Evolutionary conservation across 1,140 invertebrate species (phyloP).

Genomic region (Phthorimaea operculella): DNA sequence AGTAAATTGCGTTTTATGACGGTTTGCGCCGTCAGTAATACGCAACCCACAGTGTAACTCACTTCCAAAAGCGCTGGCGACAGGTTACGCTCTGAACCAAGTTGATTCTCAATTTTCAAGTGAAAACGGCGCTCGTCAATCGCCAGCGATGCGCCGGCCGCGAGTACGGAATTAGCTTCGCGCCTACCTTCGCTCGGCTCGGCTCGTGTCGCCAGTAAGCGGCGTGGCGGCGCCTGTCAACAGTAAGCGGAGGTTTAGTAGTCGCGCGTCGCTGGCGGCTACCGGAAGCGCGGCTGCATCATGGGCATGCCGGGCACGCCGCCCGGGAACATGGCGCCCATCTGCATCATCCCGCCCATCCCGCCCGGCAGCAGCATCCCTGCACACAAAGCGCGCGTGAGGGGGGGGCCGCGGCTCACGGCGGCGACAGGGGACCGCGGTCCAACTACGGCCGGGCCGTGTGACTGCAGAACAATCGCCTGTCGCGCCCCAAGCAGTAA

Average conservation of each 20-base stretch:
- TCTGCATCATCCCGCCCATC: slow-evolving; percentile 40
- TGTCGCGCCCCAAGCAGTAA: slow-evolving; percentile 25
- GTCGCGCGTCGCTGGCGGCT: slow-evolving; percentile 20
- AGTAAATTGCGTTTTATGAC: too few relatives aligned
- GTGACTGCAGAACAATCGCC: slow-evolving; percentile 53
- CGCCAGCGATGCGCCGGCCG: too few relatives aligned
- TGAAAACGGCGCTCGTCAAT: too few relatives aligned
- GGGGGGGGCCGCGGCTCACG: slow-evolving; percentile 9
- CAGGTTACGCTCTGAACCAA: too few relatives aligned
- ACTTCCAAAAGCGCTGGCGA: too few relatives aligned
- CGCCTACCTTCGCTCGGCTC: slow-evolving; percentile 29
- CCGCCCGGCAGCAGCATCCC: slow-evolving; percentile 56
- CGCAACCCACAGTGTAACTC: too few relatives aligned
- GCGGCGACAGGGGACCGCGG: slow-evolving; percentile 31
- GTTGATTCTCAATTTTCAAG: too few relatives aligned
- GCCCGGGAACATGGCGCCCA: slow-evolving; percentile 54
- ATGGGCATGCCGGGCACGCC: slow-evolving; percentile 41
- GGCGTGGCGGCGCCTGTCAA: slow-evolving; percentile 5
- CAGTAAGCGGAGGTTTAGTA: neutral
- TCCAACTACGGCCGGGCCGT: slow-evolving; percentile 49
- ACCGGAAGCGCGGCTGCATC: slow-evolving; percentile 58
- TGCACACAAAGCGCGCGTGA: slow-evolving; percentile 34
- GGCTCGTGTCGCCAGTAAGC: neutral
- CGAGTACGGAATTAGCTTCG: slow-evolving; percentile 6
- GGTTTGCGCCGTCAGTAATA: too few relatives aligned